phyloP scores from a whole-genome alignment of 2,888 invertebrate genomes.

The Ectemnius cavifrons region DNA sequence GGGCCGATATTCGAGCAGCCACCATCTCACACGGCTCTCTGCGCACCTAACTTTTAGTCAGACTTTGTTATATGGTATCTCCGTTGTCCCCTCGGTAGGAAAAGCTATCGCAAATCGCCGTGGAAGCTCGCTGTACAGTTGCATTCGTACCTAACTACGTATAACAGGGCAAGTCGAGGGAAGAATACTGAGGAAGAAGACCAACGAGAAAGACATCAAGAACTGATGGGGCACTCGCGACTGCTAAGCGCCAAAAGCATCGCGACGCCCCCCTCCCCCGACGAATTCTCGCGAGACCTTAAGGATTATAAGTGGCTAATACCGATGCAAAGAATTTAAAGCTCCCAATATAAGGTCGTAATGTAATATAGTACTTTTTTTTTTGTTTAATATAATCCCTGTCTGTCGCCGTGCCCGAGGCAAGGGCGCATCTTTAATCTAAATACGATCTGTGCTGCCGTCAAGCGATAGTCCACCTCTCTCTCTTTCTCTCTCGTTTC shows the following conservation, averaged over 20 bases:
- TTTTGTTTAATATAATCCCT: conserved; percentile 34
- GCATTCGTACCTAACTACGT: too few species aligned
- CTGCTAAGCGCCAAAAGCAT: conserved; percentile 18
- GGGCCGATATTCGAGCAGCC: too few species aligned
- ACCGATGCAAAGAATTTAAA: conserved; percentile 37
- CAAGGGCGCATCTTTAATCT: conserved; percentile 38
- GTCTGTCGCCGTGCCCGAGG: conserved; percentile 24
- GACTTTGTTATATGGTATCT: too few species aligned
- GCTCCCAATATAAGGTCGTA: conserved; percentile 32
- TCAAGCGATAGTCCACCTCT: conserved; percentile 17
- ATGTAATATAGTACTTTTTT: conserved; percentile 31
- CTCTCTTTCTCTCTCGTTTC: conserved; percentile 8
- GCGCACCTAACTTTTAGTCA: too few species aligned
- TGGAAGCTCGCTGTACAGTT: too few species aligned
- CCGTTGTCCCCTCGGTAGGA: too few species aligned
- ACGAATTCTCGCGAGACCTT: conserved; percentile 34
- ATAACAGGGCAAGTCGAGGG: conserved; percentile 22
- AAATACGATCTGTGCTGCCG: conserved; percentile 37
- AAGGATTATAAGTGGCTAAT: conserved; percentile 40
- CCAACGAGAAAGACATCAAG: conserved; percentile 12
- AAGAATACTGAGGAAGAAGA: conserved; percentile 19
- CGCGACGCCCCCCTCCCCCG: conserved; percentile 30
- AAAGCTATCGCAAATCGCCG: too few species aligned
- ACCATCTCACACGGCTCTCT: too few species aligned
- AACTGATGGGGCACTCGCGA: not conserved